phyloP scores from a whole-genome alignment of 2,888 invertebrate species.

The Sabellastarte sp. region DNA sequence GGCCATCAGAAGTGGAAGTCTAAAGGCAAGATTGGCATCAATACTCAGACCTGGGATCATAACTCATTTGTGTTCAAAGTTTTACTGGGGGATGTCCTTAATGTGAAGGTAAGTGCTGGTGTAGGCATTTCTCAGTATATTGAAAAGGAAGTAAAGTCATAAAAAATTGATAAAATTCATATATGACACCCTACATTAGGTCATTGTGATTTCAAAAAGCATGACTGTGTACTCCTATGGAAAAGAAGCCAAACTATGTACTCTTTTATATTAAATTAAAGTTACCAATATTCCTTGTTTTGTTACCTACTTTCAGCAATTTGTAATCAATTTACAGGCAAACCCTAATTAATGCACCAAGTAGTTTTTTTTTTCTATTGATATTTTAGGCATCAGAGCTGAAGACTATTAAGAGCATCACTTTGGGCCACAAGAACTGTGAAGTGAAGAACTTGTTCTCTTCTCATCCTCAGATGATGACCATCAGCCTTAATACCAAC shows the following conservation, averaged over 20 bases:
- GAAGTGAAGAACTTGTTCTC: slow-evolving; percentile 65
- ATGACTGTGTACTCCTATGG: too few relatives aligned
- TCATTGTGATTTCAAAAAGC: too few relatives aligned
- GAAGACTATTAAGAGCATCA: slow-evolving; percentile 56
- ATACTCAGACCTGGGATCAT: slow-evolving; percentile 63
- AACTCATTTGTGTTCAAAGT: slow-evolving; percentile 58
- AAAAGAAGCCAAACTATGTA: too few relatives aligned
- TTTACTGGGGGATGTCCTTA: slow-evolving; percentile 62
- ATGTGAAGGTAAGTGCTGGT: slow-evolving; percentile 60
- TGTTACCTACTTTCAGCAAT: too few relatives aligned
- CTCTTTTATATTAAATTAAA: too few relatives aligned
- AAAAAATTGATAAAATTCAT: neutral
- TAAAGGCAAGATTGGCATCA: slow-evolving; percentile 62
- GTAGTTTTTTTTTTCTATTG: too few relatives aligned
- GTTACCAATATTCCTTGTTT: too few relatives aligned
- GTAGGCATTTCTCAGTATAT: neutral
- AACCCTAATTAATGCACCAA: too few relatives aligned
- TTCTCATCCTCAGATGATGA: slow-evolving; percentile 65
- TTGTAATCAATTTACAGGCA: too few relatives aligned
- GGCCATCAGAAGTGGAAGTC: slow-evolving; percentile 66
- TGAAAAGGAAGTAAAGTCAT: neutral
- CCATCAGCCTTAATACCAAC: slow-evolving; percentile 65
- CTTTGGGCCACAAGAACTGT: slow-evolving; percentile 64
- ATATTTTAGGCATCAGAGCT: slow-evolving; percentile 56
- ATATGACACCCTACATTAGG: too few relatives aligned